Conservation (phyloP, 1,140 invertebrate species). For the Temnothorax nylanderi region DNA sequence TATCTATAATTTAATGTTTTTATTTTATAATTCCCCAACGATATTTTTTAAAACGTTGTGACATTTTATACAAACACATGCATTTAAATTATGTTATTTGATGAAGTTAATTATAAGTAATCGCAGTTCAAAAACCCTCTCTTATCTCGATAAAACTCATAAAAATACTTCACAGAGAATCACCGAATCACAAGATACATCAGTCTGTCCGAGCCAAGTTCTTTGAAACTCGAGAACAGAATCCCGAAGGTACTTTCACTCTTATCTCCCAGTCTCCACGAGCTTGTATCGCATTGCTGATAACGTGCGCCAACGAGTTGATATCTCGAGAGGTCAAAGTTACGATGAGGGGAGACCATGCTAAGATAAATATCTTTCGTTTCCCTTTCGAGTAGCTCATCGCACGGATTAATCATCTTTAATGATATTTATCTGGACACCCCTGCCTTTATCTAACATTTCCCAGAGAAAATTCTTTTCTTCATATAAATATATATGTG, state of each 20-base stretch:
- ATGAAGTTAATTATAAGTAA: constrained; percentile 36
- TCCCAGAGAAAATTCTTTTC: constrained; percentile 19
- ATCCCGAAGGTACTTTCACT: constrained; percentile 61
- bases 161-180: constrained; percentile 38
- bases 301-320: constrained; percentile 36
- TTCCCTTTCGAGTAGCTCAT: constrained; percentile 39
- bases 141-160: constrained; percentile 28
- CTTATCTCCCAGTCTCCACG: constrained; percentile 49
- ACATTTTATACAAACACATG: neutral
- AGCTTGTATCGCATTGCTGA: constrained; percentile 42
- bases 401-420: constrained; percentile 60
- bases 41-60: neutral
- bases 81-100: neutral
- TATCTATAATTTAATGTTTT: neutral
- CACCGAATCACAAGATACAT: constrained; percentile 43
- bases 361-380: constrained; percentile 60
- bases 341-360: constrained; percentile 40
- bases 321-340: constrained; percentile 65
- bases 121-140: neutral
- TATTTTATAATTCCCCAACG: neutral
- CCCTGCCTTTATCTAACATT: constrained; percentile 29
- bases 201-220: neutral
- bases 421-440: constrained; percentile 67
- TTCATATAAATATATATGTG: neutral
- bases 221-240: constrained; percentile 30